Evolutionary conservation across 1,140 invertebrate genomes (phyloP).

Genomic region (Hesperophylax magnus): DNA sequence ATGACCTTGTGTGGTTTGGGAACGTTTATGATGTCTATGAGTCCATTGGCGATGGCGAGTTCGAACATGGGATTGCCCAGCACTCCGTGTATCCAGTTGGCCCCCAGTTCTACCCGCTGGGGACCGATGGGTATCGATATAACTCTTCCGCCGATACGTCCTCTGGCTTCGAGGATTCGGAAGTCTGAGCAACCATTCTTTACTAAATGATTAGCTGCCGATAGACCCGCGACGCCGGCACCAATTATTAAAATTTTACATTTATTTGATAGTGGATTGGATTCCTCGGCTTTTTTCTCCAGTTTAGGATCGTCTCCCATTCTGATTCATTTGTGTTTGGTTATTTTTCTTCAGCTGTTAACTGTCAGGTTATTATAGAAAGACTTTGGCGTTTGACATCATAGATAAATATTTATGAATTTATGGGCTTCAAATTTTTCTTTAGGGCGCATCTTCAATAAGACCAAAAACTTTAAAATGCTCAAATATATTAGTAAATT

Average conservation of each 20-base stretch:
- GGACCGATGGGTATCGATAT: slow-evolving; percentile 81
- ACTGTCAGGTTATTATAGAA: slow-evolving; percentile 42
- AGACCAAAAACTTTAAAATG: not conserved
- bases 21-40: slow-evolving; percentile 85
- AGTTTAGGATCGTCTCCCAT: slow-evolving; percentile 66
- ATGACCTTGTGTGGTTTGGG: slow-evolving; percentile 90
- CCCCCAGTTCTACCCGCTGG: slow-evolving; percentile 85
- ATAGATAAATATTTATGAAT: slow-evolving; percentile 33
- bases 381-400: slow-evolving; percentile 36
- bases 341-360: slow-evolving; percentile 50
- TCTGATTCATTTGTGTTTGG: slow-evolving; percentile 48
- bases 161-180: slow-evolving; percentile 84
- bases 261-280: slow-evolving; percentile 58
- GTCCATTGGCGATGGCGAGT: slow-evolving; percentile 84
- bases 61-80: slow-evolving; percentile 88
- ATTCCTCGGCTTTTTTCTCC: slow-evolving; percentile 88
- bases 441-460: not conserved
- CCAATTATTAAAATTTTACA: slow-evolving; percentile 70
- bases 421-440: not conserved
- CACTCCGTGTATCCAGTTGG: slow-evolving; percentile 96
- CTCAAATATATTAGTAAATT: not conserved
- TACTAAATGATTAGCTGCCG: slow-evolving; percentile 86
- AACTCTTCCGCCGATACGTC: slow-evolving; percentile 85
- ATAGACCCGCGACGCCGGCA: slow-evolving; percentile 88
- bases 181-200: slow-evolving; percentile 87